Evolutionary conservation across 2,888 invertebrate species (phyloP).

Genomic region (Eumerus sabulonum): DNA sequence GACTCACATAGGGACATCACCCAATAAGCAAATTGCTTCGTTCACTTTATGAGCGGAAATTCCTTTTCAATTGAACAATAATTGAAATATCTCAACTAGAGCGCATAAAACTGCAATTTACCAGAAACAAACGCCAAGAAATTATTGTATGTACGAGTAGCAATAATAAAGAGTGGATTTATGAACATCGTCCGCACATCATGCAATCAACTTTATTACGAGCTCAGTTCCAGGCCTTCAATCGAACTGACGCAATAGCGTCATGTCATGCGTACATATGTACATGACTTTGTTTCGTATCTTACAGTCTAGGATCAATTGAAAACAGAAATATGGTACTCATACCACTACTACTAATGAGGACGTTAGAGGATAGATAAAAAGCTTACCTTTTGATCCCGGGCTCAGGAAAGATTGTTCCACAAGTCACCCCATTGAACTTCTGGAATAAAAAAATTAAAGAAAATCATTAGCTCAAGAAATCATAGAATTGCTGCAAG

Average conservation of each 20-base stretch:
- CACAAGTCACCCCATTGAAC: slow-evolving; percentile 79
- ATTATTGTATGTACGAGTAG: too few relatives aligned
- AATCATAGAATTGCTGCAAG: not conserved
- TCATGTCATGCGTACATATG: not conserved
- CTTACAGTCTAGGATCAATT: too few relatives aligned
- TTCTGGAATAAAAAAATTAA: slow-evolving; percentile 73
- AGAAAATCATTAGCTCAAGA: not conserved
- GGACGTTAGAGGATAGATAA: too few relatives aligned
- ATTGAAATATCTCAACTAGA: not conserved
- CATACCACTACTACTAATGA: too few relatives aligned
- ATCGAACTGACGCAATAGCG: slow-evolving; percentile 3
- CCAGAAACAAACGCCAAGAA: too few relatives aligned
- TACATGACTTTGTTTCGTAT: too few relatives aligned
- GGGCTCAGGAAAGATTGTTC: slow-evolving; percentile 78
- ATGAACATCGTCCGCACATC: not conserved
- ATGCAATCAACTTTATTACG: not conserved
- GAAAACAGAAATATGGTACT: too few relatives aligned
- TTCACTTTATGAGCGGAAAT: too few relatives aligned
- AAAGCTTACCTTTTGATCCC: slow-evolving; percentile 77
- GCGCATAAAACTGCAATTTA: too few relatives aligned
- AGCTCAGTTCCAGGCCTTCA: not conserved
- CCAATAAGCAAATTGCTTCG: too few relatives aligned
- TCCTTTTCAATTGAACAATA: not conserved
- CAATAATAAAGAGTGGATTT: not conserved
- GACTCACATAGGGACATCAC: too few relatives aligned